These are phyloP conservation scores for Lasius fuliginosus DNA, from an alignment of 2,888 invertebrate species.

Conservation along the genomic window DNA sequence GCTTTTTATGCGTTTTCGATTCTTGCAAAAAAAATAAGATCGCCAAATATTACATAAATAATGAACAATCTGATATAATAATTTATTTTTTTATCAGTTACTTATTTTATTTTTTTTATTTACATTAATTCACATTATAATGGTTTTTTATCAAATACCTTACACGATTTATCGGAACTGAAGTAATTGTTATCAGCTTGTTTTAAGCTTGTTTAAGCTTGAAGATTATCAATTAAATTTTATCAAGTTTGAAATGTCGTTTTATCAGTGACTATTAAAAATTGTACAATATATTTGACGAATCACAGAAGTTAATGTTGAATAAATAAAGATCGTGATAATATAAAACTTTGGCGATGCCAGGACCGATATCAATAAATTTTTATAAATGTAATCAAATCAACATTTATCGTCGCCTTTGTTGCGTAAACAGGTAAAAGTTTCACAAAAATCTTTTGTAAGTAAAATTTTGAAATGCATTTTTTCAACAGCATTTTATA, in stretches of 20 bases:
- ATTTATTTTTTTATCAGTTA: background rate
- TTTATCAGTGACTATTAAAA: background rate
- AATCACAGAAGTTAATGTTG: background rate
- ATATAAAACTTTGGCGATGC: background rate
- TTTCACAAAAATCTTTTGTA: background rate
- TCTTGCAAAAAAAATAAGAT: background rate
- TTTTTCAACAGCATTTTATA: background rate
- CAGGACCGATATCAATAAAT: background rate
- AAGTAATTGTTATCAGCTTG: background rate
- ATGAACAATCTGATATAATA: background rate
- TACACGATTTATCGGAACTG: background rate
- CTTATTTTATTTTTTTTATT: background rate
- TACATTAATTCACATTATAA: background rate
- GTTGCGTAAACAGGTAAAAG: background rate
- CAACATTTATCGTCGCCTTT: background rate
- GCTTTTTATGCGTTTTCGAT: background rate
- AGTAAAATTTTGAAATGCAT: background rate
- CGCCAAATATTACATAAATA: background rate
- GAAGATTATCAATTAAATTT: background rate
- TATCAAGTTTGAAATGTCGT: background rate
- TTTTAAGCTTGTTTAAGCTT: background rate
- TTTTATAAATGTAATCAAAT: slow-evolving; percentile 14
- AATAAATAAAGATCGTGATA: background rate
- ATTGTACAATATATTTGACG: background rate
- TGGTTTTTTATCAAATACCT: background rate